Percentiles rank a stretch among this genome's conserved stretches.
Conservation (phyloP, 2,797 vertebrate genomes). For the Lithobates sylvaticus region DNA sequence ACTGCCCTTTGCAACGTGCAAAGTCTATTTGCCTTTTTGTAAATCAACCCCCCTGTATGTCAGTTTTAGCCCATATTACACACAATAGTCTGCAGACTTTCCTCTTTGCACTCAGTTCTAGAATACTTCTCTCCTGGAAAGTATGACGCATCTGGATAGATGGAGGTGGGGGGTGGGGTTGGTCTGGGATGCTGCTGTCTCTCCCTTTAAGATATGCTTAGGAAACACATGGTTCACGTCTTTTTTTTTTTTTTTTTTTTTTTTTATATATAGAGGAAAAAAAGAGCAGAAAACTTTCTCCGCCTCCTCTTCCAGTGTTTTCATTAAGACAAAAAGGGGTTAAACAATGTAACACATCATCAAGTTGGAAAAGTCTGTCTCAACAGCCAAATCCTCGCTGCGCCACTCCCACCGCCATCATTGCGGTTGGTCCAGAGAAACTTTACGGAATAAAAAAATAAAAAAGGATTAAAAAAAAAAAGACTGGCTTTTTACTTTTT, state of each 20-base stretch:
- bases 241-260: background rate
- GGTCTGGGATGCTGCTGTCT: background rate
- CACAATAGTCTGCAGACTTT: background rate
- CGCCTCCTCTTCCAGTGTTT: background rate
- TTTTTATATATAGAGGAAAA: background rate
- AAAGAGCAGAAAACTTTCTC: background rate
- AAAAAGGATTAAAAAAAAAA: background rate
- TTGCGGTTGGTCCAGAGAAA: conserved; percentile 15
- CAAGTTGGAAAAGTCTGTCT: conserved; percentile 59
- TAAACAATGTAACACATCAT: conserved; percentile 48
- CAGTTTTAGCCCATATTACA: background rate
- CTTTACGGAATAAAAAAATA: background rate
- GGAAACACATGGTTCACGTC: conserved; percentile 35
- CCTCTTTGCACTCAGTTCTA: background rate
- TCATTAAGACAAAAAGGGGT: background rate
- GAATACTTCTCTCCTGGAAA: conserved; percentile 11
- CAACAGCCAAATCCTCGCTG: conserved; percentile 65
- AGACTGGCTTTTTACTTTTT: background rate
- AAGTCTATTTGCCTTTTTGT: too few relatives aligned
- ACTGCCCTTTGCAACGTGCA: too few relatives aligned
- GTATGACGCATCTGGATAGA: conserved; percentile 11
- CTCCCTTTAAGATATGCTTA: conserved; percentile 4
- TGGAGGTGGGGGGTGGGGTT: background rate
- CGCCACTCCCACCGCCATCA: background rate
- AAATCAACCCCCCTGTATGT: too few relatives aligned